Evolutionary conservation across 2,888 invertebrate species (phyloP).

Genomic region (Drosophila demipolita): DNA sequence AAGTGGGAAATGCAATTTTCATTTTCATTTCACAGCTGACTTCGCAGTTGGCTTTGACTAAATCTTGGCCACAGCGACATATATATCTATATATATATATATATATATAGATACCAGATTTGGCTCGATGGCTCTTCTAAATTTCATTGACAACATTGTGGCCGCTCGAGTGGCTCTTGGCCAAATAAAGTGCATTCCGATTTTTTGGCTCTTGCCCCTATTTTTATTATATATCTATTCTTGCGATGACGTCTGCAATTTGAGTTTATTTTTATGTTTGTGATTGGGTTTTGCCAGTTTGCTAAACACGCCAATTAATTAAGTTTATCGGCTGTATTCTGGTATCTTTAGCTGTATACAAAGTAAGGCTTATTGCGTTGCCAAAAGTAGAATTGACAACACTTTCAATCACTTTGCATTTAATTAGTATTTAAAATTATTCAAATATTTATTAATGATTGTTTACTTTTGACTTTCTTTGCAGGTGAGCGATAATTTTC

Average conservation of each 20-base stretch:
- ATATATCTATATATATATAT: neutral
- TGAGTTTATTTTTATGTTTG: slow-evolving; percentile 48
- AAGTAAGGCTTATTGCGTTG: slow-evolving; percentile 49
- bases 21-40: slow-evolving; percentile 42
- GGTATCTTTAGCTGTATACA: slow-evolving; percentile 5
- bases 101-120: slow-evolving; percentile 12
- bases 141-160: slow-evolving; percentile 56
- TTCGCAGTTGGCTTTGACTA: slow-evolving; percentile 19
- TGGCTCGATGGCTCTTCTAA: slow-evolving; percentile 14
- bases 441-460: slow-evolving; percentile 55
- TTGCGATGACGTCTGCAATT: slow-evolving; percentile 64
- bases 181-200: slow-evolving; percentile 43
- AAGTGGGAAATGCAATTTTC: slow-evolving; percentile 37
- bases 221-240: neutral
- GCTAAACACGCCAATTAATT: slow-evolving; percentile 74
- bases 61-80: neutral
- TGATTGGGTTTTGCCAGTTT: slow-evolving; percentile 33
- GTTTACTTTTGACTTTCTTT: slow-evolving; percentile 62
- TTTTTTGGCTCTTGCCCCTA: slow-evolving; percentile 46
- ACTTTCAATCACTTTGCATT: slow-evolving; percentile 39
- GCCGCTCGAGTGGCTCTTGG: slow-evolving; percentile 15
- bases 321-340: slow-evolving; percentile 14
- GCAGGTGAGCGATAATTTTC: slow-evolving; percentile 66
- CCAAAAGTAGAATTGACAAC: slow-evolving; percentile 27
- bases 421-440: slow-evolving; percentile 8